Percentiles rank a stretch among this genome's conserved stretches.
Conservation (phyloP, 2,888 invertebrate genomes). For the Aphrophora alni region DNA sequence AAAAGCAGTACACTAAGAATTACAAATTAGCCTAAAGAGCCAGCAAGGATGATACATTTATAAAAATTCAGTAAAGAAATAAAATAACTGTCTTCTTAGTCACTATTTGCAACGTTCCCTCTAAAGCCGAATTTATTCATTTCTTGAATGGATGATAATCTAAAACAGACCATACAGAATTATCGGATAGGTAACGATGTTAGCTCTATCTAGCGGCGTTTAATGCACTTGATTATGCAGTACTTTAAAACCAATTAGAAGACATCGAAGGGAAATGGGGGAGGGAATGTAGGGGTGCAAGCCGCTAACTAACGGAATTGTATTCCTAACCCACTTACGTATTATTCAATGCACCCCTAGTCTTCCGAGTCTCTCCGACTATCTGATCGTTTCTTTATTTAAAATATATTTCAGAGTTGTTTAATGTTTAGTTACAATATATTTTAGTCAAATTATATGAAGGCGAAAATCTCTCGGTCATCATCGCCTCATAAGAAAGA, state of each 20-base stretch:
- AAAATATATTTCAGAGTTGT: too few relatives aligned
- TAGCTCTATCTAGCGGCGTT: constrained; percentile 20
- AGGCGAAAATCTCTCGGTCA: too few relatives aligned
- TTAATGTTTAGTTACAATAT: too few relatives aligned
- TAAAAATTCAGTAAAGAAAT: too few relatives aligned
- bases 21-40: too few relatives aligned
- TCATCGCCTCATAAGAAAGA: too few relatives aligned
- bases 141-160: not conserved
- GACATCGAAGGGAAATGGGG: not conserved
- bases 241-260: constrained; percentile 48
- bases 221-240: constrained; percentile 44
- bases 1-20: too few relatives aligned
- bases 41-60: too few relatives aligned
- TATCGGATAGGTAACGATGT: not conserved
- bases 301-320: not conserved
- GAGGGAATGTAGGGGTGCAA: not conserved
- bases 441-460: too few relatives aligned
- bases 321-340: not conserved
- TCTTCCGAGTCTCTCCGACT: not conserved
- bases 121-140: too few relatives aligned
- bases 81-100: too few relatives aligned
- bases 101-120: too few relatives aligned
- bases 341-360: not conserved
- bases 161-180: not conserved
- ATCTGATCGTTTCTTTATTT: not conserved